phyloP scores from a whole-genome alignment of 2,113 vertebrate genomes.

The Xenopus laevis region DNA sequence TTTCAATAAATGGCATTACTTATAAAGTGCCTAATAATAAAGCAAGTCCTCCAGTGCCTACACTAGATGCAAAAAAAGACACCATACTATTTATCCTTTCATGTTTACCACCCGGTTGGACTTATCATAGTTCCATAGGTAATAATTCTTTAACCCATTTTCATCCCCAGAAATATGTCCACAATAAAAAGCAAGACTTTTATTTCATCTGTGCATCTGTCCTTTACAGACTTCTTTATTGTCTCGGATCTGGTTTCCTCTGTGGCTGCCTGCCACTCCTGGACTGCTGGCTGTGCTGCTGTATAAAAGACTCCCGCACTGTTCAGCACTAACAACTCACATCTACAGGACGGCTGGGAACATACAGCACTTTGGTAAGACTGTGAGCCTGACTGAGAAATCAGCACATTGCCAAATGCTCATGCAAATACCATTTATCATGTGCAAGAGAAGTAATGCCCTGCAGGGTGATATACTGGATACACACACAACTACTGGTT shows the following conservation, averaged over 20 bases:
- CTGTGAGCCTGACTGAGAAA: background rate
- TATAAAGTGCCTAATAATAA: too few relatives aligned
- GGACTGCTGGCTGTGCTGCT: constrained; percentile 60
- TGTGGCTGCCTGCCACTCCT: constrained; percentile 65
- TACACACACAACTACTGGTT: too few relatives aligned
- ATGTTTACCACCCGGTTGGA: too few relatives aligned
- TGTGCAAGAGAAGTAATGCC: too few relatives aligned
- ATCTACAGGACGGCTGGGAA: constrained; percentile 26
- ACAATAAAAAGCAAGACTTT: background rate
- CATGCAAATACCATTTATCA: background rate
- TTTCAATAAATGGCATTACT: too few relatives aligned
- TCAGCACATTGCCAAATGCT: background rate
- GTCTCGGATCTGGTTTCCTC: constrained; percentile 63
- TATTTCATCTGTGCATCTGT: constrained; percentile 7
- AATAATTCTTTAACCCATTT: background rate
- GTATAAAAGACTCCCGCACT: constrained; percentile 65
- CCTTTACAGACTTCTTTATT: constrained; percentile 50
- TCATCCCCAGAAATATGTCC: background rate
- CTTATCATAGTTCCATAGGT: background rate
- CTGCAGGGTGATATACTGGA: too few relatives aligned
- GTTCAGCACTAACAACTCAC: constrained; percentile 46
- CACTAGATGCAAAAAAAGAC: too few relatives aligned
- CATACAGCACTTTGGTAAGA: constrained; percentile 22
- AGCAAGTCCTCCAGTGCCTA: too few relatives aligned
- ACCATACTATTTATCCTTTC: too few relatives aligned